These are phyloP conservation scores for Unio delphinus DNA, from an alignment of 2,888 invertebrate genomes.

Conservation along the genomic window DNA sequence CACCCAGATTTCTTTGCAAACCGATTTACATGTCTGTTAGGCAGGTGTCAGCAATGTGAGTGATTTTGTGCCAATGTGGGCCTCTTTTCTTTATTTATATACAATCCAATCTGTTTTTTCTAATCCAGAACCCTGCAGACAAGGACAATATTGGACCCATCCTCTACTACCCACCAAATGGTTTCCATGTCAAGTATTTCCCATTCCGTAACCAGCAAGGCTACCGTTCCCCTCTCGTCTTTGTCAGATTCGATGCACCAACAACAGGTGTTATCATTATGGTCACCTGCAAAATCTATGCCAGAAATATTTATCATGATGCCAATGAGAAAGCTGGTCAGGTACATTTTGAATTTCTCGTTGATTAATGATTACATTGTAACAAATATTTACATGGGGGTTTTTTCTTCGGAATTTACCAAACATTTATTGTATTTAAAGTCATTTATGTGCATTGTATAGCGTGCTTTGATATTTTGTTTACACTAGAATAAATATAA, in stretches of 20 bases:
- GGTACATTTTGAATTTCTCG: slow-evolving; percentile 94
- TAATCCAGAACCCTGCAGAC: slow-evolving; percentile 84
- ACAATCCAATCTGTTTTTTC: too few relatives aligned
- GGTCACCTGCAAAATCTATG: slow-evolving; percentile 73
- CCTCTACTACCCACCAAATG: slow-evolving; percentile 78
- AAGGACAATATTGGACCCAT: slow-evolving; percentile 94
- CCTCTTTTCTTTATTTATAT: too few relatives aligned
- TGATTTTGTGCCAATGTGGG: too few relatives aligned
- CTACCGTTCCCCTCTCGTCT: slow-evolving; percentile 72
- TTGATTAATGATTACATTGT: slow-evolving; percentile 78
- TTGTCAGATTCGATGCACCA: slow-evolving; percentile 71
- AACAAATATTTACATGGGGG: too few relatives aligned
- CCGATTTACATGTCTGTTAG: too few relatives aligned
- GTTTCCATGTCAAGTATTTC: slow-evolving; percentile 78
- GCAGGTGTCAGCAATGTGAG: too few relatives aligned
- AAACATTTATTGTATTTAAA: too few relatives aligned
- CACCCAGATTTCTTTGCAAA: too few relatives aligned
- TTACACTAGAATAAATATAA: too few relatives aligned
- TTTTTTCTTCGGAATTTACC: too few relatives aligned
- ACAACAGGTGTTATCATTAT: slow-evolving; percentile 70
- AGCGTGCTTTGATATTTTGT: too few relatives aligned
- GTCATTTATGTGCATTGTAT: too few relatives aligned
- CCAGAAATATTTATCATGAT: slow-evolving; percentile 79
- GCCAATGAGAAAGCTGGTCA: slow-evolving; percentile 91
- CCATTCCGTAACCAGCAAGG: slow-evolving; percentile 73